These are phyloP conservation scores for Spizaetus ornatus DNA, from an alignment of 2,113 vertebrate species.

Conservation along the genomic window DNA sequence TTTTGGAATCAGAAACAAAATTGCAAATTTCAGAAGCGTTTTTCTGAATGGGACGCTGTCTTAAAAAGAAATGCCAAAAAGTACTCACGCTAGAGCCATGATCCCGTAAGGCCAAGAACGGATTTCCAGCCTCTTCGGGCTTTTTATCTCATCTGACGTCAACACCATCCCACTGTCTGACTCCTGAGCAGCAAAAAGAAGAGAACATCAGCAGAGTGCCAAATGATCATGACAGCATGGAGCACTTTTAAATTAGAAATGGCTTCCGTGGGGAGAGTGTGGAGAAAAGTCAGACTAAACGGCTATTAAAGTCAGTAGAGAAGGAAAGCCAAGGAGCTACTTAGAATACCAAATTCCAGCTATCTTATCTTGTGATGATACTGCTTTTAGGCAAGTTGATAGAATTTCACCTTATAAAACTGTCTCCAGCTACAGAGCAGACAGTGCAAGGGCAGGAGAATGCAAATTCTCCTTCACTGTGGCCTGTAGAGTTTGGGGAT, in stretches of 20 bases:
- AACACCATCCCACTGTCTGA: slow-evolving; percentile 89
- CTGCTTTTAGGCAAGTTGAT: background rate
- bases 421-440: background rate
- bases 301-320: background rate
- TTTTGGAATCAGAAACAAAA: background rate
- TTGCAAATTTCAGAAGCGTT: background rate
- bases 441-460: background rate
- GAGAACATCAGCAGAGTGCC: background rate
- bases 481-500: background rate
- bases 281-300: background rate
- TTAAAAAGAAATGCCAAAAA: background rate
- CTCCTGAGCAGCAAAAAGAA: slow-evolving; percentile 69
- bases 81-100: slow-evolving; percentile 88
- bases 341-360: background rate
- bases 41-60: background rate
- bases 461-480: background rate
- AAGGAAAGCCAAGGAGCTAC: background rate
- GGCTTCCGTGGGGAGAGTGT: background rate
- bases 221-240: background rate
- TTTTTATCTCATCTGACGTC: slow-evolving; percentile 82
- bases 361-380: background rate
- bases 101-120: slow-evolving; percentile 84
- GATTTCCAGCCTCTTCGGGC: slow-evolving; percentile 81
- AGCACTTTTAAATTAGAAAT: background rate
- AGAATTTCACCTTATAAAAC: background rate